Evolutionary conservation across 37 sponge, comb jelly and placozoan species (phyloP), one percentile per base, ranked within the genome.

Genomic region (Mnemiopsis leidyi): DNA sequence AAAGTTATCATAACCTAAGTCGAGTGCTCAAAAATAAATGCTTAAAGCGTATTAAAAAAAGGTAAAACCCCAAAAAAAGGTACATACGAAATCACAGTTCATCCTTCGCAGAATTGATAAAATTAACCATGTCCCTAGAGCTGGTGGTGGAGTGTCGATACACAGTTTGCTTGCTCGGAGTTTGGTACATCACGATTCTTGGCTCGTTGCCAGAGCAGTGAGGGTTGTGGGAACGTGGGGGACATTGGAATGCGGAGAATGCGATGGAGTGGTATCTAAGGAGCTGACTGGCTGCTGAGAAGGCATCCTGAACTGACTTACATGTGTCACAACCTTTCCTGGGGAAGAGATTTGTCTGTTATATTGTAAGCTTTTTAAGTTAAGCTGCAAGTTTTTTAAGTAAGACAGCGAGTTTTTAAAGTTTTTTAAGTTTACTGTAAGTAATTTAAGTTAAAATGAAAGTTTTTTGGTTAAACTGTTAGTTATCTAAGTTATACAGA

Each of bases 181-280:
- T 69, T 5, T 69, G 2, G 21, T 69, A 25, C 1, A 69, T 3
- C 73, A 69, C 73, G n/a, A 69, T 69, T 25, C 24, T 1, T 69
- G 73, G 73, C 24, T 21, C 24, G 21, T 21, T 28, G 73, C 28
- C 24, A 25, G 73, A 69, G n/a, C 73, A 69, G n/a, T 69, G 73
- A 5, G 73, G 73, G 21, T 21, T 21, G 21, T 21, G 29, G n/a
- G 73, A 69, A 5, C 29, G 24, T 69, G 73, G 73, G 1, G 28
- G 28, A 69, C 73, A 69, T 20, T 69, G 73, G 73, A 69, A 69
- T 3, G 73, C 24, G 73, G 73, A 69, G 73, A 69, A 69, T 69
- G 73, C 21, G 28, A 69, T 25, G 73, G 73, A 28, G n/a, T 69
- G 73, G 73, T 69, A 69, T 69, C 21, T 21, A 25, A 69, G 73